Base-by-base conservation (phyloP, 2,888 invertebrate species). In the Drosophila kambysellisi region DNA sequence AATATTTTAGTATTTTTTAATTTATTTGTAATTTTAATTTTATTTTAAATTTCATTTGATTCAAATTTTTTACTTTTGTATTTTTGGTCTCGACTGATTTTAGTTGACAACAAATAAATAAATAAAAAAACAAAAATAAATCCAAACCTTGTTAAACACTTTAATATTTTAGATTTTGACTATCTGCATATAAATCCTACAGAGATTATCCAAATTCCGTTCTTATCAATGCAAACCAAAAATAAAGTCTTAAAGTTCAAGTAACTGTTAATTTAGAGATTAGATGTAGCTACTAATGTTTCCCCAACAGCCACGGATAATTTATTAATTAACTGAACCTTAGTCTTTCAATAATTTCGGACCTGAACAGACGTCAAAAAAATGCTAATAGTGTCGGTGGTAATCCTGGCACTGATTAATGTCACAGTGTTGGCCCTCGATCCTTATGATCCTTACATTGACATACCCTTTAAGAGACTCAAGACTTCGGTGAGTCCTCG, bases 381-480 rank as follows among this genome's bases (percentile, higher is more conserved):
- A 3, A 68, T 82, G 82, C 20, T 75, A 0, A 83, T 66, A 50
- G 46, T 52, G 39, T 29, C 57, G 30, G 8, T 66, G 4, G 15
- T 74, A 33, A 33, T 83, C 30, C 66, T 83, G 52, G 70, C 66
- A 12, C 20, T 76, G 56, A 30, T 52, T 12, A 60, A 20, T 43
- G 5, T 50, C 9, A n/a, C 64, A 5, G 41, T 51, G 9, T 30
- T 76, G 41, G 86, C 81, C 3, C 6, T 32, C 0, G 58, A 69
- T 43, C 20, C 20, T 0, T 57, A 60, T 56, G 66, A 90, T 85
- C 78, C 89, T 15, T 88, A 65, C n/a, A 72, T 83, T 1, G 90
- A 91, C 53, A 84, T 91, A 75, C 91, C 91, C 11, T 86, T 91
- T 7, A 91, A 86, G 59, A 35, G 20, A 8, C 1, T 90, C 1